Percentiles rank a stretch among this genome's conserved stretches.
These are phyloP conservation scores for Tokudaia tokunoshimensis DNA, from an alignment of 2,797 vertebrate genomes.

Conservation along the genomic window DNA sequence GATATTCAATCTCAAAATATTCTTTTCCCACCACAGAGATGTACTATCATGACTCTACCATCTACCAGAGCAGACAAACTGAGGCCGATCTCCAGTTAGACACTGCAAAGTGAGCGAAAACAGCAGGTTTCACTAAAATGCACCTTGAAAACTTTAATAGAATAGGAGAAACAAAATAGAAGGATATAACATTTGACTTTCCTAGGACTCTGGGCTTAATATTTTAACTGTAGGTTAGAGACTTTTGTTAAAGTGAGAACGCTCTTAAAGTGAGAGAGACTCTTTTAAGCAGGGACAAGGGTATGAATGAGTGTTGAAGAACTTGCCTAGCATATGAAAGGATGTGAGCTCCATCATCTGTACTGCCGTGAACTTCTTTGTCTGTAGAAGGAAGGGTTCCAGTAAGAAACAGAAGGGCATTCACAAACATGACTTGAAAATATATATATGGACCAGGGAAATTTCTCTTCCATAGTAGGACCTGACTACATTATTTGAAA, in stretches of 20 bases:
- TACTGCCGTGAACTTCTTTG: neutral
- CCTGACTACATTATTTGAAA: neutral
- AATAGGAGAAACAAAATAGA: conserved; percentile 3
- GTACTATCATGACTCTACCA: neutral
- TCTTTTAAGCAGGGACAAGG: neutral
- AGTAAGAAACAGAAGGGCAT: neutral
- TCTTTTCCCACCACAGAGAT: neutral
- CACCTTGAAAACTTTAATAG: neutral
- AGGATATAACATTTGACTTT: neutral
- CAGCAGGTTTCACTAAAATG: conserved; percentile 12
- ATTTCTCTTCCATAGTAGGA: neutral
- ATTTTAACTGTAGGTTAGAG: neutral
- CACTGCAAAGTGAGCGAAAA: neutral
- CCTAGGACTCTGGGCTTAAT: neutral
- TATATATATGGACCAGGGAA: neutral
- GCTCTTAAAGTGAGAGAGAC: neutral
- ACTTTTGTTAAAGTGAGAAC: neutral
- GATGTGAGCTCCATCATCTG: neutral
- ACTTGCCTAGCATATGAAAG: neutral
- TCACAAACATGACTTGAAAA: neutral
- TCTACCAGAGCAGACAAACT: neutral
- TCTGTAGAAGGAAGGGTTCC: neutral
- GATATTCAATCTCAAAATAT: neutral
- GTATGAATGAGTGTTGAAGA: neutral
- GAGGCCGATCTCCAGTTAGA: neutral